Evolutionary conservation across 2,797 vertebrate genomes (phyloP), one percentile per base, ranked within the genome.

Genomic region (Spinus olivaceus): DNA sequence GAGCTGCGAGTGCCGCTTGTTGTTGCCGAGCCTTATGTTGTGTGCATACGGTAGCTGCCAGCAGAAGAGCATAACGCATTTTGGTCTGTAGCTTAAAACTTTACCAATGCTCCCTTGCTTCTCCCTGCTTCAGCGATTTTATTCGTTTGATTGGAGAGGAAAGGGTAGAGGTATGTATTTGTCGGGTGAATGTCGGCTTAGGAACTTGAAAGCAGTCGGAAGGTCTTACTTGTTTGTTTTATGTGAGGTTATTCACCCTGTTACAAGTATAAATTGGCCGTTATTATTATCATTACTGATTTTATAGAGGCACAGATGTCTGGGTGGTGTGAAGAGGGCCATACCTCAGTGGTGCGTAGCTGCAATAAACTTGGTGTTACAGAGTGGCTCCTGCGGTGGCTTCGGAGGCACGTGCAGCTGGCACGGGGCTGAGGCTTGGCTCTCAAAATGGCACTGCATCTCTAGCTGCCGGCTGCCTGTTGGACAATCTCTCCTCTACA

Each of bases 381-480:
- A 0, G 22, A 10, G 59, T 8, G 1, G 3, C 35, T 66, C 42
- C 6, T 3, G 21, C 12, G 8, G 27, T 20, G 84, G 21, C 57
- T 76, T 24, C 0, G 1, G 72, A 27, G 72, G 51, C 39, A 6
- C 23, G 3, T 1, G 2, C 46, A 35, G 33, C 76, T 27, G n/a
- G 42, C 60, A 19, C 3, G 5, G 13, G 69, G 24, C n/a, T 57
- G 63, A 9, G 60, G 37, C 39, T 67, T 3, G 19, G 20, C 57
- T 90, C 77, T 83, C 66, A 30, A 23, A 79, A 54, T 39, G 77
- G 27, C 65, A 7, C 53, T 28, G 61, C 23, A 0, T 11, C 33
- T 44, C 11, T 14, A 16, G 4, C n/a, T 1, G 6, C 73, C 0
- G 0, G 3, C 22, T 21, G 69, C 13, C 76, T 53, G 12, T 9